phyloP scores from a whole-genome alignment of 2,113 vertebrate species.

The Xenotilapia leptura region DNA sequence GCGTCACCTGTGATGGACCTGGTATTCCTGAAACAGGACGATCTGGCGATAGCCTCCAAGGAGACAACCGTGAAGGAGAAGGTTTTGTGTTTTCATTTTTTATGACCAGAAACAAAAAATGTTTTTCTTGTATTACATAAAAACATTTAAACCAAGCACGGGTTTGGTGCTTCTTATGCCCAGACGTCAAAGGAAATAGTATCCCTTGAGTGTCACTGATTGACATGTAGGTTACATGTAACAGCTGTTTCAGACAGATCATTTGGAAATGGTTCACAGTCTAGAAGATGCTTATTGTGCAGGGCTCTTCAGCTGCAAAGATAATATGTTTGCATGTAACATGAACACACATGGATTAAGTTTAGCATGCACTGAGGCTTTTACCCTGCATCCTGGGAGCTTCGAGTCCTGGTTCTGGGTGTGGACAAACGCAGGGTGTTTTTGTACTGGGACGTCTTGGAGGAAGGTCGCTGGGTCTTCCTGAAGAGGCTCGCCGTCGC shows the following conservation, averaged over 20 bases:
- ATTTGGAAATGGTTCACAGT: background rate
- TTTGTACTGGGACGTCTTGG: conserved; percentile 14
- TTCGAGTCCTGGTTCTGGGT: conserved; percentile 18
- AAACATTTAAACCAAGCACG: background rate
- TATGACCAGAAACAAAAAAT: background rate
- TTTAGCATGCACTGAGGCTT: background rate
- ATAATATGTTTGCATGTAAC: background rate
- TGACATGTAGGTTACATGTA: background rate
- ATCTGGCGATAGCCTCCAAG: background rate
- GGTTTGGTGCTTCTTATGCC: background rate
- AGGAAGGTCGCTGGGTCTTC: conserved; percentile 34
- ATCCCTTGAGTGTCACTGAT: background rate
- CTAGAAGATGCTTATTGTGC: background rate
- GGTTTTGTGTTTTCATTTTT: background rate
- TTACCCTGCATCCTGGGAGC: conserved; percentile 44
- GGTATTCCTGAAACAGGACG: background rate
- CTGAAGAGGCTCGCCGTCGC: conserved; percentile 13
- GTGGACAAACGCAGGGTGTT: conserved; percentile 45
- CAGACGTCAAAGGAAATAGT: background rate
- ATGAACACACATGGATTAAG: background rate
- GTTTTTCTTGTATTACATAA: background rate
- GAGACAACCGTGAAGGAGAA: rapidly evolving
- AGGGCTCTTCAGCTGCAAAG: background rate
- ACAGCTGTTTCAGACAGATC: background rate
- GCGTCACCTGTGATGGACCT: background rate